phyloP scores from a whole-genome alignment of 2,888 invertebrate species.

The Epirrita christyi region DNA sequence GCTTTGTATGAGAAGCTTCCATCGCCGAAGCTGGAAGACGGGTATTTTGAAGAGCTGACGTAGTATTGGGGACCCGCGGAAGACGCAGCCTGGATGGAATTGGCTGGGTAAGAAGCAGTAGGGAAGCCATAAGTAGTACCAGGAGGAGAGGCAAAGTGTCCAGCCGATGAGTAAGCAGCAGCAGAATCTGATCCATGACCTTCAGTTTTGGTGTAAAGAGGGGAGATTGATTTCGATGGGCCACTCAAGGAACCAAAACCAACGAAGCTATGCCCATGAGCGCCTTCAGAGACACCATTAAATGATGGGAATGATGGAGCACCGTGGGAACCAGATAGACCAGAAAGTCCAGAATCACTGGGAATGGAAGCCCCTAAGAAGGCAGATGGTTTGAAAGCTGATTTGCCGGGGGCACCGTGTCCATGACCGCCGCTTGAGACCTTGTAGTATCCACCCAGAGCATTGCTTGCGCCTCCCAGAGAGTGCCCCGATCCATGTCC shows the following conservation, averaged over 20 bases:
- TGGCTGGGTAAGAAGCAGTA: slow-evolving; percentile 55
- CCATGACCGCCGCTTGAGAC: slow-evolving; percentile 45
- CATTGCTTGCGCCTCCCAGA: slow-evolving; percentile 47
- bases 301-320: slow-evolving; percentile 58
- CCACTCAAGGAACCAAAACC: slow-evolving; percentile 60
- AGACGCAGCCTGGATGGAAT: slow-evolving; percentile 62
- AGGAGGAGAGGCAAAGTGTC: slow-evolving; percentile 64
- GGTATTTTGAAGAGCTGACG: slow-evolving; percentile 60
- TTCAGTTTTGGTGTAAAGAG: slow-evolving; percentile 63
- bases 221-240: slow-evolving; percentile 62
- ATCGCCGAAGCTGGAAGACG: slow-evolving; percentile 58
- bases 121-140: slow-evolving; percentile 67
- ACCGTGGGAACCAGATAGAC: slow-evolving; percentile 58
- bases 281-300: slow-evolving; percentile 49
- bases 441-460: slow-evolving; percentile 51
- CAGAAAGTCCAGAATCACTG: slow-evolving; percentile 62
- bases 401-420: slow-evolving; percentile 57
- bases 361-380: slow-evolving; percentile 72
- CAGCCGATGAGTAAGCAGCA: slow-evolving; percentile 61
- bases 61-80: slow-evolving; percentile 67
- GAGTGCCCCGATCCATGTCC: slow-evolving; percentile 44
- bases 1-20: slow-evolving; percentile 67
- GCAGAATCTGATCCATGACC: slow-evolving; percentile 61
- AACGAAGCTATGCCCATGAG: slow-evolving; percentile 60
- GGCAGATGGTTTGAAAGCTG: slow-evolving; percentile 76